A percentile compares a stretch with the other conserved stretches of the same genome.
Evolutionary conservation across 2,888 invertebrate species (phyloP).

Genomic region (Meghimatium bilineatum): DNA sequence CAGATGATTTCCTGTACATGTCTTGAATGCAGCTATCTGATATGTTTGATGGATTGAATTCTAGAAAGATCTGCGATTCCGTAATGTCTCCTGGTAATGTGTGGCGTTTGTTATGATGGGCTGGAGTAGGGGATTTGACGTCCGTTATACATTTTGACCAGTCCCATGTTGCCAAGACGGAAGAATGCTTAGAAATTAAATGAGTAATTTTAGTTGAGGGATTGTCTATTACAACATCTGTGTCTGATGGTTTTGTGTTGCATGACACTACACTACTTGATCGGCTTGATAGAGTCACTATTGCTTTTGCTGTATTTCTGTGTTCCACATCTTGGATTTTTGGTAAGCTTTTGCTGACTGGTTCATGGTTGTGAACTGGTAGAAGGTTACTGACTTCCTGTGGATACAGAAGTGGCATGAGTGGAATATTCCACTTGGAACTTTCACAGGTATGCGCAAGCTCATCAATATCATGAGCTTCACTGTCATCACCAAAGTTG

Average conservation of each 20-base stretch:
- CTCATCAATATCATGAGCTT: background rate
- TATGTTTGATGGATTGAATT: background rate
- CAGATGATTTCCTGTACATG: background rate
- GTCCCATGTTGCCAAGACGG: background rate
- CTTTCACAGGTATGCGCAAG: background rate
- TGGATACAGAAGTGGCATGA: background rate
- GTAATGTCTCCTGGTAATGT: background rate
- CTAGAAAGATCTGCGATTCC: background rate
- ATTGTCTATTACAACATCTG: background rate
- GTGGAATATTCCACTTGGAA: background rate
- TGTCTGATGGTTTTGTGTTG: background rate
- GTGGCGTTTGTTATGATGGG: background rate
- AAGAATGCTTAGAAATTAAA: background rate
- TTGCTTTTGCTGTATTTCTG: background rate
- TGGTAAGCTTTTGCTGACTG: background rate
- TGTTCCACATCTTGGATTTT: background rate
- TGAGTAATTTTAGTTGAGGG: background rate
- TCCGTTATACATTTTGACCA: background rate
- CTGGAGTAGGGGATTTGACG: background rate
- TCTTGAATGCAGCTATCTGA: background rate
- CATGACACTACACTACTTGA: constrained; percentile 29
- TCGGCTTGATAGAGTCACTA: constrained; percentile 9
- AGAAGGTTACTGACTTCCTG: background rate
- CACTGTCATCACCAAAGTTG: background rate
- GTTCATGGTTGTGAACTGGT: background rate